phyloP scores from a whole-genome alignment of 2,888 invertebrate genomes.

The Ariolimax columbianus region DNA sequence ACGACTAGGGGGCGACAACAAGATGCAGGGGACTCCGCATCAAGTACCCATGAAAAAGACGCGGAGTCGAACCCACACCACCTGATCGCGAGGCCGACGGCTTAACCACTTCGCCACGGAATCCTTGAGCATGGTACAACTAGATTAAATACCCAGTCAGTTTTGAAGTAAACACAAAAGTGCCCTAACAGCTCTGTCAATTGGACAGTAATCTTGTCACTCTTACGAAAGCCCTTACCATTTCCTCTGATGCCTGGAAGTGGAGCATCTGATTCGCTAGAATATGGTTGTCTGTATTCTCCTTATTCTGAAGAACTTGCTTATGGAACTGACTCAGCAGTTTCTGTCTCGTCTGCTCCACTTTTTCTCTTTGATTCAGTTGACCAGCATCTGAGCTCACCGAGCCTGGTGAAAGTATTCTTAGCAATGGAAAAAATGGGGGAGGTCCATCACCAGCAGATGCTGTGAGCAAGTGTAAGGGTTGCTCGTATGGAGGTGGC shows the following conservation, averaged over 20 bases:
- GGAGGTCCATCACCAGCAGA: neutral
- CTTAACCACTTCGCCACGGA: no score
- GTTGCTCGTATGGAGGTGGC: conserved; percentile 39
- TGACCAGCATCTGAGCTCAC: conserved; percentile 41
- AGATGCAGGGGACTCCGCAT: no score
- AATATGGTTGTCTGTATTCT: conserved; percentile 30
- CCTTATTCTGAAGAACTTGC: conserved; percentile 47
- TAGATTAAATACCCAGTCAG: no score
- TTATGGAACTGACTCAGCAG: conserved; percentile 51
- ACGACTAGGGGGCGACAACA: no score
- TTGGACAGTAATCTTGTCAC: no score
- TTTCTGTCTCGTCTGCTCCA: conserved; percentile 59
- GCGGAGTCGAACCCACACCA: no score
- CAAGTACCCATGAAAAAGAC: no score
- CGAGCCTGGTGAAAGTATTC: conserved; percentile 60
- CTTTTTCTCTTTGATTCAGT: conserved; percentile 47
- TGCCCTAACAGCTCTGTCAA: no score
- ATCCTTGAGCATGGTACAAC: no score
- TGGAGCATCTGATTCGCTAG: conserved; percentile 26
- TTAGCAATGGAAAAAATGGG: conserved; percentile 50
- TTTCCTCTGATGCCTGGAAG: neutral
- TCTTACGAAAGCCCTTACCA: neutral
- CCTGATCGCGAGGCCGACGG: no score
- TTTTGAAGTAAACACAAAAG: no score
- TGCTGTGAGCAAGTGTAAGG: conserved; percentile 20